A percentile compares a stretch with the other conserved stretches of the same genome.
These are phyloP conservation scores for Indicator indicator DNA, from an alignment of 2,113 vertebrate species.

Conservation along the genomic window DNA sequence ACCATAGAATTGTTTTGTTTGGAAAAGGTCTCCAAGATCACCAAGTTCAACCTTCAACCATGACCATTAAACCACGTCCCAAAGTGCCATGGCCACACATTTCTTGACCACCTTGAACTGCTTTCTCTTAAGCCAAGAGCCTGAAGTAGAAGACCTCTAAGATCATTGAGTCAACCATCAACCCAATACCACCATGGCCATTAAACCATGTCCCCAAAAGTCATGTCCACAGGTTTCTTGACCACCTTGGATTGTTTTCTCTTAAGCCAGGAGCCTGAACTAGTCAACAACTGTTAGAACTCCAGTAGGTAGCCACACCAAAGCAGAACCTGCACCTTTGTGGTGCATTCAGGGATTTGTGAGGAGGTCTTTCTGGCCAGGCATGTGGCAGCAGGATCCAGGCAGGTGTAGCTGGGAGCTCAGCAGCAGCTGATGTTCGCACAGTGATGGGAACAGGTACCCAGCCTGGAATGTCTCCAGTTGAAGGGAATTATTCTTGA, in stretches of 20 bases:
- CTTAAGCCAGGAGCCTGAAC: background rate
- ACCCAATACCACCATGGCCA: too few relatives aligned
- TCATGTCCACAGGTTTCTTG: too few relatives aligned
- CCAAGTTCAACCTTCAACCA: too few relatives aligned
- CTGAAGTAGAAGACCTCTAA: too few relatives aligned
- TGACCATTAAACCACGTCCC: too few relatives aligned
- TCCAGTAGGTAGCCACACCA: background rate
- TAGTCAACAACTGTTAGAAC: background rate
- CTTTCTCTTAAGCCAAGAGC: too few relatives aligned
- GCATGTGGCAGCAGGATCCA: background rate
- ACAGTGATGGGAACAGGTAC: accelerated
- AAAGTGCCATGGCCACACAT: too few relatives aligned
- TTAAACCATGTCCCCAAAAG: too few relatives aligned
- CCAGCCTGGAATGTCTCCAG: background rate
- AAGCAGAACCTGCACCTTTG: background rate
- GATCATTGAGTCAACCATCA: too few relatives aligned
- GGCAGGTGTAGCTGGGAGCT: background rate
- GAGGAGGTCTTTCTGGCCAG: background rate
- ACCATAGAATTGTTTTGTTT: too few relatives aligned
- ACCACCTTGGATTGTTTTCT: background rate
- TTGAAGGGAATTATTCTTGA: slow-evolving; percentile 14
- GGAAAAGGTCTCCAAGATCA: too few relatives aligned
- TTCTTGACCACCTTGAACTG: too few relatives aligned
- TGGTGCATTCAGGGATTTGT: background rate
- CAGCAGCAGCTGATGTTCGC: accelerated